Percentiles rank a stretch among this genome's conserved stretches.
Evolutionary conservation across 2,888 invertebrate genomes (phyloP).

Genomic region (Callyntrura sp.): DNA sequence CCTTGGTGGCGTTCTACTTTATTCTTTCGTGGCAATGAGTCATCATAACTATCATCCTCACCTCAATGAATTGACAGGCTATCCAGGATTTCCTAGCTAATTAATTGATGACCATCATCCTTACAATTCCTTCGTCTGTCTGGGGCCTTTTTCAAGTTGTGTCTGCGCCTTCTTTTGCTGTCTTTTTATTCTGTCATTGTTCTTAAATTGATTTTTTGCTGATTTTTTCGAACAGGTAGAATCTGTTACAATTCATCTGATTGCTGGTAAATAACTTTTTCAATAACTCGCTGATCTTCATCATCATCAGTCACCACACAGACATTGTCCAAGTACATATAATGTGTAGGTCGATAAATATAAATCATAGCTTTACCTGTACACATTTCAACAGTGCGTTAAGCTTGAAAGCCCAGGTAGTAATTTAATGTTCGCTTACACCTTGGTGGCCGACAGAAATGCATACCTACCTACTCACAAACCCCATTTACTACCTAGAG

Average conservation of each 20-base stretch:
- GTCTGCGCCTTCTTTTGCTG: conserved; percentile 27
- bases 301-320: conserved; percentile 22
- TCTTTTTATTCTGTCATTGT: conserved; percentile 21
- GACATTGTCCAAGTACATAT: not conserved
- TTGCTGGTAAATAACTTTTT: conserved; percentile 48
- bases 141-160: no score
- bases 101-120: conserved; percentile 66
- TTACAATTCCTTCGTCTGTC: no score
- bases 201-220: conserved; percentile 48
- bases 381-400: not conserved
- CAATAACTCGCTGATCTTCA: conserved; percentile 11
- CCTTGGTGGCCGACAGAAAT: conserved; percentile 44
- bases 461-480: not conserved
- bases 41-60: conserved; percentile 48
- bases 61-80: conserved; percentile 52
- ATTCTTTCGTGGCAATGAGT: conserved; percentile 28
- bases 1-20: not conserved
- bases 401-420: conserved; percentile 25
- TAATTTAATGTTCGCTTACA: conserved; percentile 58
- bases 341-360: not conserved
- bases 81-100: conserved; percentile 68
- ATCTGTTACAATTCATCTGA: conserved; percentile 64
- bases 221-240: conserved; percentile 52
- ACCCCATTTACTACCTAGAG: not conserved
- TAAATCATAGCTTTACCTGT: not conserved